Base-by-base conservation (phyloP, 2,113 vertebrate species). In the Archilochus colubris region DNA sequence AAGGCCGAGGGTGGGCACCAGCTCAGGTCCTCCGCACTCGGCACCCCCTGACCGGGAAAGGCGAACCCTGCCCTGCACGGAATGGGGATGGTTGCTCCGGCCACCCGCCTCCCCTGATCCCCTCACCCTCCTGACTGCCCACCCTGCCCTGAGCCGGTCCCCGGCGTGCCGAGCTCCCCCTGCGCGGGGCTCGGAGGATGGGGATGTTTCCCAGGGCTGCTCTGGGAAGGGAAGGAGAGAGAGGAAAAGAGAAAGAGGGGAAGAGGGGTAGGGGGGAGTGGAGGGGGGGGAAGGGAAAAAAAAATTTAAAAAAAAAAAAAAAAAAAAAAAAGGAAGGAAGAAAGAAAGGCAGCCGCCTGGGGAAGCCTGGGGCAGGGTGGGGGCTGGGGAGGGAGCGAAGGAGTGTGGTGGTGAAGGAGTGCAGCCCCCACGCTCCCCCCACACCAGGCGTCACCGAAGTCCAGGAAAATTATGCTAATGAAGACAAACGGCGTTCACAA, bases 381-480 rank as follows among this genome's bases (percentile, higher is more conserved):
- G 96, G 95, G 94, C 70, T 67, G 90, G 88, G 97, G 97, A 97
- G 96, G 97, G 96, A 97, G 98, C 96, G 91, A 97, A 97, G 98
- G 97, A 98, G 97, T 72, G 93, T 85, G 81, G 95, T 97, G 98
- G 97, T 97, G 98, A 98, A 98, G 97, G 95, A 95, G 96, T 91
- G 96, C 97, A 97, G 20, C 68, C 86, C 98, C 98, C 55, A 31
- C 12, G 38, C 40, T 40, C 57, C 98, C 98, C 98, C 98, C 97
- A 97, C 98, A 98, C 98, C 97, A 88, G 98, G 98, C 98, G 98
- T 99, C 99, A 98, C 98, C 96, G 96, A 98, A 98, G 98, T 99
- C 98, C 98, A 98, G 98, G 98, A 98, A 99, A 99, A 99, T 99
- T 99, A 99, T 99, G 99, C 98, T 99, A 99, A 99, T 99, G 97